A percentile compares a stretch with the other conserved stretches of the same genome.
phyloP scores from a whole-genome alignment of 2,797 vertebrate species.

The Chrysocyon brachyurus region DNA sequence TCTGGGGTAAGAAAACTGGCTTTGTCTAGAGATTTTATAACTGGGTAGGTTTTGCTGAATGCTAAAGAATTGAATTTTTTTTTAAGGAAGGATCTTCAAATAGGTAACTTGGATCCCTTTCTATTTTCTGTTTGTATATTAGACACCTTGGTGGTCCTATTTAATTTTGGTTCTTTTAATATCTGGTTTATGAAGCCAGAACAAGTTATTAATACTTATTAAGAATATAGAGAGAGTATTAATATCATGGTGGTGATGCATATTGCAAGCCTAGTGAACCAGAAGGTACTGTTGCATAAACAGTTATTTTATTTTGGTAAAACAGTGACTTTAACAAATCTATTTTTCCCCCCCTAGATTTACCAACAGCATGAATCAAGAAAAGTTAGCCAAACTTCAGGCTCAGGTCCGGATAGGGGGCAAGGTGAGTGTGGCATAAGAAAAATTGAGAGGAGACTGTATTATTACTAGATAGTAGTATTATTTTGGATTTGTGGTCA shows the following conservation, averaged over 20 bases:
- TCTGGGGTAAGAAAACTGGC: constrained; percentile 36
- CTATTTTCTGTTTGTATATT: constrained; percentile 62
- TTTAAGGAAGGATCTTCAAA: constrained; percentile 62
- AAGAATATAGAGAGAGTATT: constrained; percentile 58
- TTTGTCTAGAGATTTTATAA: constrained; percentile 74
- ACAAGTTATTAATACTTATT: constrained; percentile 60
- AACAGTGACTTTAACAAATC: constrained; percentile 81
- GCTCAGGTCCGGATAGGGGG: constrained; percentile 99
- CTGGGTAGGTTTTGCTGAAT: constrained; percentile 76
- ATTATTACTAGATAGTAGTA: constrained; percentile 52
- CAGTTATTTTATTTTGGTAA: constrained; percentile 74
- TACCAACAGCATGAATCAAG: constrained; percentile 96
- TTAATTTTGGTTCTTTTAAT: constrained; percentile 64
- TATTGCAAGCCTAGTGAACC: constrained; percentile 59
- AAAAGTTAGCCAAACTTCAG: constrained; percentile 99
- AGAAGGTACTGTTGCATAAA: constrained; percentile 70
- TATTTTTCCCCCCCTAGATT: constrained; percentile 83
- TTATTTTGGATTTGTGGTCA: constrained; percentile 72
- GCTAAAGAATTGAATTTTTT: constrained; percentile 46
- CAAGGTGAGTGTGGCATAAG: constrained; percentile 92
- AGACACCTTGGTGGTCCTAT: not conserved
- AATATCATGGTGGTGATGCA: constrained; percentile 38
- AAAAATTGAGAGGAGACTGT: constrained; percentile 72
- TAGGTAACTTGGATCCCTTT: constrained; percentile 62
- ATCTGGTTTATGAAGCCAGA: constrained; percentile 60